Conservation (phyloP, 1,140 invertebrate genomes). For the Homarus americanus region DNA sequence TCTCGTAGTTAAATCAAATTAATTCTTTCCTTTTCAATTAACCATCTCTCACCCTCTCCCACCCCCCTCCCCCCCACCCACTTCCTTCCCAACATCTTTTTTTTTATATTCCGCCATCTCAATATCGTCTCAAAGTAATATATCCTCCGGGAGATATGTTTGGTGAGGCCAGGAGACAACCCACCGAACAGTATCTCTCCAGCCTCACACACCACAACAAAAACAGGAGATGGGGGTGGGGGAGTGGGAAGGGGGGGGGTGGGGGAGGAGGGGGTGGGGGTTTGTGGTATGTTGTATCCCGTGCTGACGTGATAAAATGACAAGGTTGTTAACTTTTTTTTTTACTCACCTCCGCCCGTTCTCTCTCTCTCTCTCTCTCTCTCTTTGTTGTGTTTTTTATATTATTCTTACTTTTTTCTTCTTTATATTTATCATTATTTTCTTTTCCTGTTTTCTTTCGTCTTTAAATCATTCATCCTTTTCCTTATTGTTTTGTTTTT, state of each 20-base stretch:
- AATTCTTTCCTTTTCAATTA: neutral
- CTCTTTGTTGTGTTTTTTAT: neutral
- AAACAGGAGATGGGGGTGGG: no score
- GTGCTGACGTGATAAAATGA: no score
- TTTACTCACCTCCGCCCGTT: neutral
- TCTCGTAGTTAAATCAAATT: neutral
- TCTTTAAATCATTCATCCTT: no score
- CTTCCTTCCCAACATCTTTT: neutral
- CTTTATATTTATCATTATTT: neutral
- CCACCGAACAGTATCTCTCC: neutral
- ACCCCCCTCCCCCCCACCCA: neutral
- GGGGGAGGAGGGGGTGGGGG: no score
- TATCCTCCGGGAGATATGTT: no score
- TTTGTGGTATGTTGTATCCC: no score
- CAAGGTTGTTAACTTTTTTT: neutral
- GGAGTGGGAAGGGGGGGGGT: no score
- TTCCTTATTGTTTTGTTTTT: no score
- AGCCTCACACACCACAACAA: neutral
- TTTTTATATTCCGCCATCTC: neutral
- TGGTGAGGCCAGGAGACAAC: no score
- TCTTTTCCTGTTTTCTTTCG: no score
- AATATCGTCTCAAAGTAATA: no score
- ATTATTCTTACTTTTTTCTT: neutral
- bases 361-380: neutral
- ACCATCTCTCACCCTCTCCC: no score